These are phyloP conservation scores for Alviniconcha strummeri DNA, from an alignment of 2,888 invertebrate species.

Conservation along the genomic window DNA sequence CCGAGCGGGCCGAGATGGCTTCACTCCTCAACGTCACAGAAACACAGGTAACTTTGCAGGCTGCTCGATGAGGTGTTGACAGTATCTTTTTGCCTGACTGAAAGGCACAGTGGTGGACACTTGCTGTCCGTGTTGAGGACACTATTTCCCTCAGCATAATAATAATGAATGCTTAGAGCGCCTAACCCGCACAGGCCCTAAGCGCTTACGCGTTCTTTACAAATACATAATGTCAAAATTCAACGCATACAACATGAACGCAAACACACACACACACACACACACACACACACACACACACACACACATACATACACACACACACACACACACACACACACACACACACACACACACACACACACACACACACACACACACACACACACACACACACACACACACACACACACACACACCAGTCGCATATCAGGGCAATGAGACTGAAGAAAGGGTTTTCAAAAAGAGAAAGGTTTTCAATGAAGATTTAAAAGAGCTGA, in stretches of 20 bases:
- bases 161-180: neutral
- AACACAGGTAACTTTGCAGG: constrained; percentile 84
- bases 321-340: constrained; percentile 9
- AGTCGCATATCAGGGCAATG: too few species aligned
- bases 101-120: neutral
- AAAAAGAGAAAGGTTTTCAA: too few species aligned
- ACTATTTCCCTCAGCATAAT: neutral
- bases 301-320: neutral
- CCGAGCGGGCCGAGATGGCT: constrained; percentile 95
- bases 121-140: neutral
- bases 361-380: constrained; percentile 11
- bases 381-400: constrained; percentile 6
- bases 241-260: neutral
- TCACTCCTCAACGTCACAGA: constrained; percentile 94
- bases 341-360: constrained; percentile 1
- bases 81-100: neutral
- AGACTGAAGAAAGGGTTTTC: neutral
- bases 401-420: neutral
- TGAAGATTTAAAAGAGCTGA: too few species aligned
- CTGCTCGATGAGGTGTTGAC: neutral
- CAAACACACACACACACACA: neutral
- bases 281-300: too few species aligned
- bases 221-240: too few species aligned
- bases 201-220: too few species aligned
- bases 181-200: neutral